Conservation (phyloP, 2,113 vertebrate genomes). For the Canis aureus region DNA sequence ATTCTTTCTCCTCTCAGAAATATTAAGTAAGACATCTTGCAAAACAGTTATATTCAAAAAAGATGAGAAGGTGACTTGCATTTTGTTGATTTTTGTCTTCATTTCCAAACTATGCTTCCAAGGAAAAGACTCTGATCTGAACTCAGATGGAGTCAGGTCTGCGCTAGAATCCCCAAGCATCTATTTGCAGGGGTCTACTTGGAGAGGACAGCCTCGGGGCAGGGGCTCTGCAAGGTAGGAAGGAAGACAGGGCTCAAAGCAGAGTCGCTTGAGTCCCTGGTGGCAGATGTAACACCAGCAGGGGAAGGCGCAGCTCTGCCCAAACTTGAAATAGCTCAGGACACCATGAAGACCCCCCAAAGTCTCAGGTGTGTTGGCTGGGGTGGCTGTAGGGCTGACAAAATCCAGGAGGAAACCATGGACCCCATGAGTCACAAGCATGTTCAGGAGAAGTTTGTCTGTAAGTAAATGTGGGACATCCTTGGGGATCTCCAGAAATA, state of each 20-base stretch:
- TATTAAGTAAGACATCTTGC: neutral
- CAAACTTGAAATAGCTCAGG: neutral
- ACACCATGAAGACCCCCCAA: neutral
- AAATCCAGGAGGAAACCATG: neutral
- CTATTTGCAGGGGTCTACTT: neutral
- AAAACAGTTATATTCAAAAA: neutral
- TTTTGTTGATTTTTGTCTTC: slow-evolving; percentile 4
- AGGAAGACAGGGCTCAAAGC: neutral
- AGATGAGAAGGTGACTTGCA: neutral
- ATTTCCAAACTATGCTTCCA: neutral
- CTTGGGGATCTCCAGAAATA: neutral
- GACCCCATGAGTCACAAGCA: accelerated
- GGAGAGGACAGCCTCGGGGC: neutral
- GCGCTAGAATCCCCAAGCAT: neutral
- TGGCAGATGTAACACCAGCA: neutral
- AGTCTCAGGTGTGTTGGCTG: accelerated
- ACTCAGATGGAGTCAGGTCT: neutral
- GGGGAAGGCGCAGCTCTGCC: neutral
- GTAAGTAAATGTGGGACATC: neutral
- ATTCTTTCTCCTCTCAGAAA: neutral
- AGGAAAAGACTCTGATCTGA: neutral
- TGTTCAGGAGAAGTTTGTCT: neutral
- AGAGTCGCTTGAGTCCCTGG: neutral
- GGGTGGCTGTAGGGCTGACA: neutral
- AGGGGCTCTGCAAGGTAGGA: no score